Conservation (phyloP, 1,140 invertebrate genomes). For the Drosophila seguyi region DNA sequence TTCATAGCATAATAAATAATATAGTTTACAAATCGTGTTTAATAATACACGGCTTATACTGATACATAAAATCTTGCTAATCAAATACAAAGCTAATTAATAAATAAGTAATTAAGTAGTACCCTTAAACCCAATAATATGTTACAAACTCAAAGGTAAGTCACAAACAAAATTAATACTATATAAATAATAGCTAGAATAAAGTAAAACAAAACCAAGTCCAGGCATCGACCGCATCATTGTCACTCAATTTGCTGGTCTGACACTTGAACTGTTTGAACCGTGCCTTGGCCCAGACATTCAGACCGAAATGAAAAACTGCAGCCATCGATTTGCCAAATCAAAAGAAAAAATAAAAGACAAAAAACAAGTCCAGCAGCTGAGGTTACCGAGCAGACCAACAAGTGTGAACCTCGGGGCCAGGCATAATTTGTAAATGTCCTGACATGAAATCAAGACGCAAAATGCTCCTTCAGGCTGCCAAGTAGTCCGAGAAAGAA, state of each 20-base stretch:
- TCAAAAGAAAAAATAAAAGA: background rate
- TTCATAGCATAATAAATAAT: no score
- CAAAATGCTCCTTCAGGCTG: slow-evolving; percentile 28
- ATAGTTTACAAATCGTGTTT: no score
- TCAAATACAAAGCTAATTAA: background rate
- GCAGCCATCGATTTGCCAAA: slow-evolving; percentile 37
- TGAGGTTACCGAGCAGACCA: slow-evolving; percentile 18
- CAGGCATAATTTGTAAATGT: slow-evolving; percentile 75
- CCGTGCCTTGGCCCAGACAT: slow-evolving; percentile 27
- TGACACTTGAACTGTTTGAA: slow-evolving; percentile 68
- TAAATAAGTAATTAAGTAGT: background rate
- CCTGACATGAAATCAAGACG: slow-evolving; percentile 56
- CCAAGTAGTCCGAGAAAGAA: slow-evolving; percentile 12
- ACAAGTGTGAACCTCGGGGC: slow-evolving; percentile 37
- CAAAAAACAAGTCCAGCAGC: background rate
- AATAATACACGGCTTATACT: no score
- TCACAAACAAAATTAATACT: background rate
- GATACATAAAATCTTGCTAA: no score
- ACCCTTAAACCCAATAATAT: background rate
- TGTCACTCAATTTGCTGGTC: slow-evolving; percentile 69
- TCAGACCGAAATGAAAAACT: slow-evolving; percentile 21
- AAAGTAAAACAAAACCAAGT: slow-evolving; percentile 7
- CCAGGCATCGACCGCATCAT: slow-evolving; percentile 56
- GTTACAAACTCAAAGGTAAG: background rate
- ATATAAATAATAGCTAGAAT: background rate